These are phyloP conservation scores for Beris chalybata DNA, from an alignment of 2,888 invertebrate genomes.

Conservation along the genomic window DNA sequence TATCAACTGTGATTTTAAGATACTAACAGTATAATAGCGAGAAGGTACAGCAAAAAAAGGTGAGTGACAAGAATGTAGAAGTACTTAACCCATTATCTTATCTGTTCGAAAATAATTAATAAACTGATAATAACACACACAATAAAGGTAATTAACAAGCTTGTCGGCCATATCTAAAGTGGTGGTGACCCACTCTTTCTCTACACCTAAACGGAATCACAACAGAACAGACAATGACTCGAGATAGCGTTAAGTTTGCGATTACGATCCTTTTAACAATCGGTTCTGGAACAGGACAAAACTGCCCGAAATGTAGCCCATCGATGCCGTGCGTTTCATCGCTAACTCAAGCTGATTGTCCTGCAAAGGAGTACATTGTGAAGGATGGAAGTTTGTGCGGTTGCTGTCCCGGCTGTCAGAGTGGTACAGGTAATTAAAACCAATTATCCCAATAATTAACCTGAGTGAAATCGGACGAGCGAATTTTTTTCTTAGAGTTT, in stretches of 20 bases:
- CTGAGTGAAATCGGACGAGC: neutral
- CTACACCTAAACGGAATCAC: no score
- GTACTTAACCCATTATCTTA: no score
- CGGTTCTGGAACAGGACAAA: neutral
- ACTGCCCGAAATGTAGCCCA: slow-evolving; percentile 32
- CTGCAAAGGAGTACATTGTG: slow-evolving; percentile 37
- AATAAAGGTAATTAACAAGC: slow-evolving; percentile 14
- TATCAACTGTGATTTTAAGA: no score
- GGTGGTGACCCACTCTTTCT: no score
- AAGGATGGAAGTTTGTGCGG: slow-evolving; percentile 42
- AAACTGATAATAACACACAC: no score
- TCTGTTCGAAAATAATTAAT: no score
- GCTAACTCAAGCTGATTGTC: slow-evolving; percentile 42
- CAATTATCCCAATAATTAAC: slow-evolving; percentile 18
- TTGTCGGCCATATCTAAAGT: slow-evolving; percentile 1
- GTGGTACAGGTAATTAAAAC: slow-evolving; percentile 37
- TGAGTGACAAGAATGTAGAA: no score
- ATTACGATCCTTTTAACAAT: neutral
- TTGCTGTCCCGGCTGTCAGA: slow-evolving; percentile 58
- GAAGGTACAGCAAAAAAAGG: no score
- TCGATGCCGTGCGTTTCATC: slow-evolving; percentile 40
- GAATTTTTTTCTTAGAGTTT: slow-evolving; percentile 6
- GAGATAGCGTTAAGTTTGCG: neutral
- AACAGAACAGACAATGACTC: no score
- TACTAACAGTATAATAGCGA: no score